A percentile compares a stretch with the other conserved stretches of the same genome.
phyloP scores from a whole-genome alignment of 2,113 vertebrate genomes.

The Alligator sinensis region DNA sequence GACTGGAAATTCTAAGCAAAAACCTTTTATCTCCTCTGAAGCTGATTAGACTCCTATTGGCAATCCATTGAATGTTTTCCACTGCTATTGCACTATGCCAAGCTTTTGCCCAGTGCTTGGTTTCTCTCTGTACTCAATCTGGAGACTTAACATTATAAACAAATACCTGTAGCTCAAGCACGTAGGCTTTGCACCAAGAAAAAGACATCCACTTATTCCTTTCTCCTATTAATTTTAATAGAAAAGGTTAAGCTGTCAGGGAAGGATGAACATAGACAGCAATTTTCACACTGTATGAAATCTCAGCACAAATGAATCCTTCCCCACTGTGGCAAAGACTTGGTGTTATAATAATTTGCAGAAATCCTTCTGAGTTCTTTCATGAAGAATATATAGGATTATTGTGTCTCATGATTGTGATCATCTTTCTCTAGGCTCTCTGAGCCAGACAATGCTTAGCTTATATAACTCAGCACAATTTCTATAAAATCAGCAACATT shows the following conservation, averaged over 20 bases:
- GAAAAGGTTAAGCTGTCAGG: background rate
- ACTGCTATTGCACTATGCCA: background rate
- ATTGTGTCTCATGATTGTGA: background rate
- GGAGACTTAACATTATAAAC: background rate
- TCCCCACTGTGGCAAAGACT: background rate
- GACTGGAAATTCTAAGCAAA: background rate
- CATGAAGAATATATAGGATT: background rate
- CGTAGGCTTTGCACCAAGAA: background rate
- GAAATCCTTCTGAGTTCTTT: constrained; percentile 44
- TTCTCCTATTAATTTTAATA: constrained; percentile 25
- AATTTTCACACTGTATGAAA: background rate
- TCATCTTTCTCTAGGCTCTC: background rate
- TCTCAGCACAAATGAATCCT: background rate
- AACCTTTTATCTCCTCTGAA: background rate
- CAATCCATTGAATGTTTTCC: background rate
- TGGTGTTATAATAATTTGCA: background rate
- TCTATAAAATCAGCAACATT: background rate
- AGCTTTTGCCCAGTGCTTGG: background rate
- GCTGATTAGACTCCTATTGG: background rate
- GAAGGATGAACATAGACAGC: background rate
- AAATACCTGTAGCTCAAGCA: background rate
- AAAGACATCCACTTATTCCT: background rate
- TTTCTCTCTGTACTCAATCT: background rate
- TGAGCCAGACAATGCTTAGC: background rate
- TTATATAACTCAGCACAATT: background rate